Conservation (phyloP, 2,888 invertebrate species). For the Drosophila quasianomalipes region DNA sequence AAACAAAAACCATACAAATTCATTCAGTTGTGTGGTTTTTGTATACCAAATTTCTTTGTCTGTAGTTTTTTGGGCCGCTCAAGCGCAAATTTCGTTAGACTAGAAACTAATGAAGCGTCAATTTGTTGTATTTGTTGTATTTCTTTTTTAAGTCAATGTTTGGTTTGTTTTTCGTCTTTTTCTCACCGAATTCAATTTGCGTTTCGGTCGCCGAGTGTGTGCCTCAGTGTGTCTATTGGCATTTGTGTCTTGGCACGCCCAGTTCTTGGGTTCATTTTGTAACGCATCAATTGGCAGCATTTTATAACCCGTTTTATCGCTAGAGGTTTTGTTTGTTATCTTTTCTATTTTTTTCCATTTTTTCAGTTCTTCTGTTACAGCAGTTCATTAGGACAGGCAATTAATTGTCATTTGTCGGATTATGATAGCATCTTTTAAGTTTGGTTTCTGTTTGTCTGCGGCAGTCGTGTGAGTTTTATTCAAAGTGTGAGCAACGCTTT, state of each 20-base stretch:
- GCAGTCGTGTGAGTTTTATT: not conserved
- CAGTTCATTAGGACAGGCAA: constrained; percentile 65
- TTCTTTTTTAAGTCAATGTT: constrained; percentile 22
- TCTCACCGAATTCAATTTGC: constrained; percentile 74
- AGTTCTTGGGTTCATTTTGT: constrained; percentile 50
- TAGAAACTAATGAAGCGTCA: constrained; percentile 69
- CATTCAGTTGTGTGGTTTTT: not conserved
- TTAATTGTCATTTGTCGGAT: constrained; percentile 79
- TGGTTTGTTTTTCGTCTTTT: constrained; percentile 44
- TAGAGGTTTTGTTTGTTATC: constrained; percentile 3
- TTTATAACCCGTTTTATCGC: constrained; percentile 72
- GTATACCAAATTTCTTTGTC: not conserved
- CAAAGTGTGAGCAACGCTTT: constrained; percentile 5
- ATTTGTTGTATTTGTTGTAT: constrained; percentile 34
- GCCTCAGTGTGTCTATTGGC: constrained; percentile 15
- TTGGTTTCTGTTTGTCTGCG: constrained; percentile 14
- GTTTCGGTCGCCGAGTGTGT: constrained; percentile 40
- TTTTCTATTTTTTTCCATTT: not conserved
- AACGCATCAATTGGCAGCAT: constrained; percentile 63
- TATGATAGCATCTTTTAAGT: constrained; percentile 16
- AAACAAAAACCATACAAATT: not conserved
- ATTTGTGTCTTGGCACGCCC: constrained; percentile 63
- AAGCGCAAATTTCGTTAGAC: constrained; percentile 37
- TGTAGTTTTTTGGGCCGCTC: constrained; percentile 19
- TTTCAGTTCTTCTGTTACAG: constrained; percentile 13